phyloP scores from a whole-genome alignment of 2,888 invertebrate species.

The Anarsia innoxiella region DNA sequence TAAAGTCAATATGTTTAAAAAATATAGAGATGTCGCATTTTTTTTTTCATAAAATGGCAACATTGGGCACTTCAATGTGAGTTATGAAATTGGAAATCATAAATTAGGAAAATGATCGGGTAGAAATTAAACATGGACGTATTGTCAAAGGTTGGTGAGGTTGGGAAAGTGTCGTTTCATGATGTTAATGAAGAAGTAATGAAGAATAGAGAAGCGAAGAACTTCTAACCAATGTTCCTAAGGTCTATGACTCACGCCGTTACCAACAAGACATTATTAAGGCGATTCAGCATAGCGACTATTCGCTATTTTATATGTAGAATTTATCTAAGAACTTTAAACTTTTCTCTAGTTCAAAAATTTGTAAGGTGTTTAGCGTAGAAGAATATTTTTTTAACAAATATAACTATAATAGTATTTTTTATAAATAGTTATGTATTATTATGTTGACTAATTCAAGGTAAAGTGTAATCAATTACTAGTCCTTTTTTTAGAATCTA shows the following conservation, averaged over 20 bases:
- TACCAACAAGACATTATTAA: slow-evolving; percentile 40
- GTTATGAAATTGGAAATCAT: neutral
- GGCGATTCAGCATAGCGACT: slow-evolving; percentile 50
- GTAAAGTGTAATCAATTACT: slow-evolving; percentile 44
- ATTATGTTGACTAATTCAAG: slow-evolving; percentile 45
- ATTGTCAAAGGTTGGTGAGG: too few species aligned
- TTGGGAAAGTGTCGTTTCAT: neutral
- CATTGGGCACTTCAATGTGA: neutral
- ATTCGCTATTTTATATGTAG: slow-evolving; percentile 41
- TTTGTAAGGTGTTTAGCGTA: slow-evolving; percentile 67
- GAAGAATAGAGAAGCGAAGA: slow-evolving; percentile 1
- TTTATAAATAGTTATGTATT: slow-evolving; percentile 48
- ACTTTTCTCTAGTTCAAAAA: slow-evolving; percentile 52
- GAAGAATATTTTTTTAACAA: slow-evolving; percentile 71
- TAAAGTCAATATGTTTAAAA: slow-evolving; percentile 1
- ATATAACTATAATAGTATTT: slow-evolving; percentile 49
- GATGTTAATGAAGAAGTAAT: neutral
- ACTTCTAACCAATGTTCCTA: slow-evolving; percentile 12
- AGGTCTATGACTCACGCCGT: slow-evolving; percentile 32
- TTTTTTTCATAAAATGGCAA: neutral
- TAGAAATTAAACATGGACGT: too few species aligned
- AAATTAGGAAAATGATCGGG: too few species aligned
- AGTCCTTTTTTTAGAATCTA: slow-evolving; percentile 48
- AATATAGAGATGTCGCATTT: too few species aligned
- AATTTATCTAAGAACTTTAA: slow-evolving; percentile 54